phyloP scores from a whole-genome alignment of 2,797 vertebrate genomes.

The Neopelma chrysocephalum region DNA sequence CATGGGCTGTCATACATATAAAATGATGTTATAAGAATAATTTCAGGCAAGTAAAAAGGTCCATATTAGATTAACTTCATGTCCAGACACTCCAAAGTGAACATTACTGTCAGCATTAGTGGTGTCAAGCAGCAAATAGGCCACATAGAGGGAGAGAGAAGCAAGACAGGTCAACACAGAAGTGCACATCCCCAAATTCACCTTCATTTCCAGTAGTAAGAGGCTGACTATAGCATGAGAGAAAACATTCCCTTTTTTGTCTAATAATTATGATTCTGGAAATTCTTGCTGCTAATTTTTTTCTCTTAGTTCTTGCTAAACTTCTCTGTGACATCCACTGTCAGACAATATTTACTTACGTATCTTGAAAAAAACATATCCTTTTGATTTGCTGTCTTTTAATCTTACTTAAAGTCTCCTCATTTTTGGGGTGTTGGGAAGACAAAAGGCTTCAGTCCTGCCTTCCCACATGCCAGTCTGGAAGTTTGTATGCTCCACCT shows the following conservation, averaged over 20 bases:
- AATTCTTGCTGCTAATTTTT: not conserved
- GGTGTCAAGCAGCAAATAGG: not conserved
- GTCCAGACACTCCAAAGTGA: not conserved
- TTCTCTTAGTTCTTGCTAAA: not conserved
- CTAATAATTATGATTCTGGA: not conserved
- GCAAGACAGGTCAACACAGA: not conserved
- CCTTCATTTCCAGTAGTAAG: not conserved
- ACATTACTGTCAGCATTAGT: not conserved
- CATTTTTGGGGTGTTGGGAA: not conserved
- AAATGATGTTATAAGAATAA: not conserved
- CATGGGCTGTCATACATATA: not conserved
- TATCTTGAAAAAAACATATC: not conserved
- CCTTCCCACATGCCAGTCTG: not conserved
- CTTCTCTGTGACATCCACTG: not conserved
- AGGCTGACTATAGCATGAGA: not conserved
- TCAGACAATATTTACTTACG: not conserved
- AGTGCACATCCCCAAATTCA: rapidly evolving
- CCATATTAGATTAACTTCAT: not conserved
- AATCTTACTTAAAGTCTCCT: not conserved
- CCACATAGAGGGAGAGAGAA: not conserved
- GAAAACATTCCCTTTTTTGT: not conserved
- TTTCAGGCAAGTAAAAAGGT: not conserved
- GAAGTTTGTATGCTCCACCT: not conserved
- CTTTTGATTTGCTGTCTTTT: not conserved
- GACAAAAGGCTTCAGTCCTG: not conserved